phyloP scores from a whole-genome alignment of 2,113 vertebrate genomes.

The Speoplatyrhinus poulsoni region DNA sequence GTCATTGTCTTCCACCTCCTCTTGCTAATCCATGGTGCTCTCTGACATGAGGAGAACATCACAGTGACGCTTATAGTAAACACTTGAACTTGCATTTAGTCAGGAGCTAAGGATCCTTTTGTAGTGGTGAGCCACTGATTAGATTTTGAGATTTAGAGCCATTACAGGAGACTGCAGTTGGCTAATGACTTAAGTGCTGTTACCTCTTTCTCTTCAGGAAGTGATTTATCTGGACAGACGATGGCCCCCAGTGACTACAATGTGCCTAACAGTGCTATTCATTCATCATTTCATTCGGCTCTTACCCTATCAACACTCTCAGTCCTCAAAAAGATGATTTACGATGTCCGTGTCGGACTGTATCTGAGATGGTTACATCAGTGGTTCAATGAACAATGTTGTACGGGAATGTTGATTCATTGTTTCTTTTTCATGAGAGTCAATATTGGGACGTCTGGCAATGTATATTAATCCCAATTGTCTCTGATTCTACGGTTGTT shows the following conservation, averaged over 20 bases:
- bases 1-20: background rate
- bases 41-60: constrained; percentile 25
- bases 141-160: constrained; percentile 65
- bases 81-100: constrained; percentile 66
- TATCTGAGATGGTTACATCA: background rate
- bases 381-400: background rate
- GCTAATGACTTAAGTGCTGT: constrained; percentile 71
- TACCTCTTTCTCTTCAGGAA: constrained; percentile 58
- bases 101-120: constrained; percentile 49
- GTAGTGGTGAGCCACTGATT: constrained; percentile 66
- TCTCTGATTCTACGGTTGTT: no score
- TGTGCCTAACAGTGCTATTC: constrained; percentile 28
- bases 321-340: constrained; percentile 4
- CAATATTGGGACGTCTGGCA: background rate
- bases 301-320: constrained; percentile 42
- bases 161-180: constrained; percentile 53
- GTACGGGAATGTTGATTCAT: background rate
- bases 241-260: constrained; percentile 35
- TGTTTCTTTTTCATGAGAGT: background rate
- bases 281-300: constrained; percentile 44
- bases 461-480: no score
- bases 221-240: constrained; percentile 61
- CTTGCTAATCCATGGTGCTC: background rate
- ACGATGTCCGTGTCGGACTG: background rate
- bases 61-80: constrained; percentile 32